Evolutionary conservation across 1,140 invertebrate species (phyloP).

Genomic region (Caenorhabditis inopinata): DNA sequence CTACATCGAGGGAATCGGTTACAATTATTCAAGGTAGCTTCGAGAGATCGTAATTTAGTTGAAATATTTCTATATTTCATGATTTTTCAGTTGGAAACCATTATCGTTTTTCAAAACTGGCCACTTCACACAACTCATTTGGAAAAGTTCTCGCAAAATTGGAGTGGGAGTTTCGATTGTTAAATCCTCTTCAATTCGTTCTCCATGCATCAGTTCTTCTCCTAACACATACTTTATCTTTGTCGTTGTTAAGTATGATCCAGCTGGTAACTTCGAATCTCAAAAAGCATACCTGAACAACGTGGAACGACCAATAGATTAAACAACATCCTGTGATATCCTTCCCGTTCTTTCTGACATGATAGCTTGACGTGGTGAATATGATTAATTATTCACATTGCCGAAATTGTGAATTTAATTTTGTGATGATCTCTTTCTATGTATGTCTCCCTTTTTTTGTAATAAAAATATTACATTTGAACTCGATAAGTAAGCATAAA

Average conservation of each 20-base stretch:
- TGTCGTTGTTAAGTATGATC: constrained; percentile 50
- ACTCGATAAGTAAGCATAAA: too few relatives aligned
- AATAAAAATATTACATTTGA: too few relatives aligned
- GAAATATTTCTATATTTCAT: background rate
- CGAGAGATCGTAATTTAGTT: background rate
- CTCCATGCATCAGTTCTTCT: constrained; percentile 7
- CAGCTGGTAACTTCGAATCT: constrained; percentile 41
- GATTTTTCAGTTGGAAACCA: constrained; percentile 35
- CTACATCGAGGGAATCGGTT: constrained; percentile 40
- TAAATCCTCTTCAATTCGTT: constrained; percentile 18
- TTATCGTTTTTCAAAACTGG: constrained; percentile 37
- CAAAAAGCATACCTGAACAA: background rate
- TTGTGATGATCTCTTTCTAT: too few relatives aligned
- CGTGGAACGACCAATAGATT: background rate
- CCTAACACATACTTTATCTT: constrained; percentile 32
- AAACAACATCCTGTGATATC: background rate
- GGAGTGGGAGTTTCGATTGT: constrained; percentile 41
- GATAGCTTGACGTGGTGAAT: constrained; percentile 6
- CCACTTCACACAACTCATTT: constrained; percentile 49
- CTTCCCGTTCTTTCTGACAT: background rate
- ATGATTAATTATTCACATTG: too few relatives aligned
- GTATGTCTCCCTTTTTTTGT: too few relatives aligned
- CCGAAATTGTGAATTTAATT: too few relatives aligned
- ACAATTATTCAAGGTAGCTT: constrained; percentile 41
- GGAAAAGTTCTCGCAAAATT: constrained; percentile 39